Evolutionary conservation across 2,797 vertebrate species (phyloP).

Genomic region (Cyprinella venusta): DNA sequence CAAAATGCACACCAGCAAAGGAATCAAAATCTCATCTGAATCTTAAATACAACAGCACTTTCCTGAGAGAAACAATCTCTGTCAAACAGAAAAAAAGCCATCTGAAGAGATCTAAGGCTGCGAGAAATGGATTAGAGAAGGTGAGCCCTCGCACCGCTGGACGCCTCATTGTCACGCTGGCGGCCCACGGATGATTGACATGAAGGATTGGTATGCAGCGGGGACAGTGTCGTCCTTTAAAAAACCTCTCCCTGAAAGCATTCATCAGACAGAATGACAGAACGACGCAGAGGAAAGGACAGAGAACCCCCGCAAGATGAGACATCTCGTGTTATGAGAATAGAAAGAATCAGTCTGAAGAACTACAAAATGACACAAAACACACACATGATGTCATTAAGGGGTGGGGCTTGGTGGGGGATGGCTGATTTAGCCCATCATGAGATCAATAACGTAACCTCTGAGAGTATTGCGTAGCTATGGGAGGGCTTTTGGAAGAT

Average conservation of each 20-base stretch:
- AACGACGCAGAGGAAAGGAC: conserved; percentile 9
- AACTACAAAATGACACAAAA: neutral
- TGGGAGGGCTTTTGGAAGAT: too few species aligned
- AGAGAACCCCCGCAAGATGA: neutral
- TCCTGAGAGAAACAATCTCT: conserved; percentile 15
- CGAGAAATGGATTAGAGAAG: conserved; percentile 36
- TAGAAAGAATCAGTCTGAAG: neutral
- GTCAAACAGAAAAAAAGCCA: neutral
- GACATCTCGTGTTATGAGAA: conserved; percentile 24
- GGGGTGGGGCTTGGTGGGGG: neutral
- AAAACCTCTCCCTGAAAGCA: conserved; percentile 29
- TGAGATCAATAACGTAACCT: neutral
- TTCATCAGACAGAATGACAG: conserved; percentile 1
- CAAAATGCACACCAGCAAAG: neutral
- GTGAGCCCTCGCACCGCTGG: conserved; percentile 16
- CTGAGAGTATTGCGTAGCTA: too few species aligned
- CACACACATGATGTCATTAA: conserved; percentile 6
- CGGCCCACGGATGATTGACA: conserved; percentile 20
- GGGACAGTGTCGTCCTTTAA: neutral
- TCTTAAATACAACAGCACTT: neutral
- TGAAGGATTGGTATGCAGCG: conserved; percentile 30
- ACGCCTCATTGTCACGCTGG: conserved; percentile 24
- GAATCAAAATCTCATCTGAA: neutral
- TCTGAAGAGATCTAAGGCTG: conserved; percentile 9
- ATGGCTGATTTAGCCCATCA: neutral